Conservation (phyloP, 1,140 invertebrate genomes). For the Adelges cooleyi region DNA sequence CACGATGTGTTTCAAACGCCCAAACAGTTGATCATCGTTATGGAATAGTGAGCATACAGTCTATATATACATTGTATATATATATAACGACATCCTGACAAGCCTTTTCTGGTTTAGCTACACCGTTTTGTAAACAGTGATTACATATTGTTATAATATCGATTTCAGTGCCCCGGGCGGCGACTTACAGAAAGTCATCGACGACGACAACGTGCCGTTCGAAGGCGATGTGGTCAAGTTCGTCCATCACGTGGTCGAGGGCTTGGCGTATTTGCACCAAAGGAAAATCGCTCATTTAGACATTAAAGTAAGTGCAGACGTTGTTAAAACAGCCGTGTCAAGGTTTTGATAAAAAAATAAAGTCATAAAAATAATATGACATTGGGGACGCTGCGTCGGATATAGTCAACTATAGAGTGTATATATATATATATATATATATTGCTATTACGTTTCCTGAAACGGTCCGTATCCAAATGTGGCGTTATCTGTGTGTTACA, state of each 20-base stretch:
- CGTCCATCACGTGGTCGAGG: constrained; percentile 57
- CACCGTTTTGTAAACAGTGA: no score
- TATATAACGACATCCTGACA: no score
- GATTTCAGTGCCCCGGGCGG: constrained; percentile 55
- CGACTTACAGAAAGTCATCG: constrained; percentile 62
- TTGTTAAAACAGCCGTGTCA: not conserved
- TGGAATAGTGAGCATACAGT: constrained; percentile 58
- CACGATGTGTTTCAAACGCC: constrained; percentile 62
- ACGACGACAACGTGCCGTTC: constrained; percentile 58
- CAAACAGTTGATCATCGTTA: constrained; percentile 56
- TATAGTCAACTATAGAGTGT: no score
- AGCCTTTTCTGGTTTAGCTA: no score
- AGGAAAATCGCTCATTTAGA: constrained; percentile 67
- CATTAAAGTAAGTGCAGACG: constrained; percentile 50
- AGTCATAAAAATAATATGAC: no score
- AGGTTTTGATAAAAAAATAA: constrained; percentile 3
- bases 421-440: no score
- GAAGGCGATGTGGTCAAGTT: constrained; percentile 56
- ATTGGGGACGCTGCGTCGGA: no score
- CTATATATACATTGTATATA: no score
- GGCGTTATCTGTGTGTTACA: not conserved
- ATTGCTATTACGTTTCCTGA: constrained; percentile 4
- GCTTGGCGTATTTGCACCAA: constrained; percentile 57
- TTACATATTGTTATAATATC: no score
- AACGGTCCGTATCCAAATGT: not conserved